Conservation (phyloP, 2,113 vertebrate species). For the Girardinichthys multiradiatus region DNA sequence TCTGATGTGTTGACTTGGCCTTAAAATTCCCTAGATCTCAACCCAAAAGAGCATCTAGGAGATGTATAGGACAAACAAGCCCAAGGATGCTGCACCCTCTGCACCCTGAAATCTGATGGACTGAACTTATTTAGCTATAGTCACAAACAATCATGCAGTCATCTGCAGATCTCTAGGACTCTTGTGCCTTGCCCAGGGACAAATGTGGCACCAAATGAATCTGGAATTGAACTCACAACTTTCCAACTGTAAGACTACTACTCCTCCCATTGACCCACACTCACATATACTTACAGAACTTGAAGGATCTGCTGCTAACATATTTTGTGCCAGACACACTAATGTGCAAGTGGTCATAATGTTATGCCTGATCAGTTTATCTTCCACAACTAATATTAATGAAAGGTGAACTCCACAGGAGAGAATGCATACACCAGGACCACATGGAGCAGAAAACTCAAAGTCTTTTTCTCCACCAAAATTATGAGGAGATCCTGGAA, state of each 20-base stretch:
- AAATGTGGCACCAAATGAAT: not conserved
- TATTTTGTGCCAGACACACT: not conserved
- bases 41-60: too few relatives aligned
- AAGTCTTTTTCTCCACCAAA: constrained; percentile 53
- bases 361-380: not conserved
- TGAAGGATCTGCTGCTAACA: not conserved
- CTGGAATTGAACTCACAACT: not conserved
- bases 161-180: not conserved
- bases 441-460: constrained; percentile 31
- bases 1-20: too few relatives aligned
- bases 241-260: not conserved
- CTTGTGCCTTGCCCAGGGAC: not conserved
- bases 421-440: constrained; percentile 9
- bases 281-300: not conserved
- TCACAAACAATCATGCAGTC: too few relatives aligned
- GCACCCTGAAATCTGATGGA: too few relatives aligned
- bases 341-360: not conserved
- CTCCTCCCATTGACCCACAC: too few relatives aligned
- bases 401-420: not conserved
- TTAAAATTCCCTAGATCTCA: too few relatives aligned
- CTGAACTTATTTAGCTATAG: too few relatives aligned
- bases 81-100: too few relatives aligned
- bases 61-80: too few relatives aligned
- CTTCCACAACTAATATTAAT: constrained; percentile 7
- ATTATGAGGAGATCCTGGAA: constrained; percentile 54